Evolutionary conservation across 2,797 vertebrate genomes (phyloP), one percentile per base, ranked within the genome.

Genomic region (Silurus lanzhouensis): DNA sequence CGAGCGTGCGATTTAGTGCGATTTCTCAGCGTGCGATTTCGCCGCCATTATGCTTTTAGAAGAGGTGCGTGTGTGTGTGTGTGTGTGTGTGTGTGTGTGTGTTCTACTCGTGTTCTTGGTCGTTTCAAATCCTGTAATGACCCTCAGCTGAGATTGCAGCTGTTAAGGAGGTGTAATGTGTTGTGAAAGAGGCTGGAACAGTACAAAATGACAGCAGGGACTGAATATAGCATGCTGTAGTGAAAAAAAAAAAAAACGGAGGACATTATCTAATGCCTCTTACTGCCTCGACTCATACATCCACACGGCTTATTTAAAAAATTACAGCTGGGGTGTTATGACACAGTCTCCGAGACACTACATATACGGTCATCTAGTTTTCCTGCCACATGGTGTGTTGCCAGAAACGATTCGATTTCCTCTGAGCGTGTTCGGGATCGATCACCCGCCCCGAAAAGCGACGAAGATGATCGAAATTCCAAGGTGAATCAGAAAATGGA

Each of bases 111-210:
- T 60, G 31, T 5, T 38, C 25, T 25, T 25, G 77, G 61, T 15
- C 31, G 66, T 44, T 66, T 81, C 20, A 85, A n/a, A 81, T 57
- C 70, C 57, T 44, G 20, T 81, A 85, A 75, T 75, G 79, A 31
- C 68, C 78, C 27, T 4, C 20, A 17, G 80, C 64, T 70, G 72
- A 86, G 72, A 85, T 48, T 10, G 31, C 19, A 25, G 70, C 70
- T 22, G 72, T 85, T 85, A 76, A 67, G 20, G 58, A 81, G 25
- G 78, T 58, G 67, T 46, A 81, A 74, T 66, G 78, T 81, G 60
- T 20, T 74, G 57, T 81, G 71, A 81, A 44, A 58, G 83, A 52
- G 48, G 1, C 70, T 81, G 83, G 63, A 64, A 79, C 83, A 58
- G 63, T 58, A 27, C 66, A 85, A 31, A 57, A 85, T 27, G 58